These are phyloP conservation scores for Oscheius sp. DNA, from an alignment of 2,888 invertebrate species.

Conservation along the genomic window DNA sequence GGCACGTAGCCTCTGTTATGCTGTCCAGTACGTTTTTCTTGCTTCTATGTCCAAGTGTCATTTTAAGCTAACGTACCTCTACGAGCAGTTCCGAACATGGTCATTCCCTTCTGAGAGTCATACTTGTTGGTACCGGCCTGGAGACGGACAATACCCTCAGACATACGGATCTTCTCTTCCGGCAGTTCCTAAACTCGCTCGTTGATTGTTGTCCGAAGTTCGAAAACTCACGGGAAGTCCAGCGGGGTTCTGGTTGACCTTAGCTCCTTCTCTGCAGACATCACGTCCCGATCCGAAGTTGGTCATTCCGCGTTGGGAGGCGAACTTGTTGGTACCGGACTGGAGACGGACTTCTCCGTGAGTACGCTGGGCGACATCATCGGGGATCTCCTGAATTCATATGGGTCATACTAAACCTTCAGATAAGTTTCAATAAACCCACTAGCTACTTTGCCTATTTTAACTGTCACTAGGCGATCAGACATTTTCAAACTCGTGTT, in stretches of 20 bases:
- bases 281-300: constrained; percentile 73
- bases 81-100: constrained; percentile 72
- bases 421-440: too few species aligned
- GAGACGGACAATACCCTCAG: constrained; percentile 73
- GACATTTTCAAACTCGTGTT: too few species aligned
- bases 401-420: too few species aligned
- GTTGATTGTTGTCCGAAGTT: not conserved
- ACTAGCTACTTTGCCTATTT: too few species aligned
- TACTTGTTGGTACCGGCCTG: constrained; percentile 73
- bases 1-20: too few species aligned
- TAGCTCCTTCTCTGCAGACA: constrained; percentile 71
- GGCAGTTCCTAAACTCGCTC: constrained; percentile 66
- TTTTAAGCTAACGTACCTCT: constrained; percentile 50
- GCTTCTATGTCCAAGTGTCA: too few species aligned
- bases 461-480: too few species aligned
- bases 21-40: too few species aligned
- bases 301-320: constrained; percentile 72
- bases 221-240: constrained; percentile 65
- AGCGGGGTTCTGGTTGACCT: constrained; percentile 66
- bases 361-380: constrained; percentile 67
- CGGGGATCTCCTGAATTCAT: constrained; percentile 68
- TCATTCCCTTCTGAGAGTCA: constrained; percentile 74
- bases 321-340: constrained; percentile 70
- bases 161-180: constrained; percentile 73
- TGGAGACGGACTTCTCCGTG: constrained; percentile 73